A percentile compares a stretch with the other conserved stretches of the same genome.
Conservation (phyloP, 2,888 invertebrate species). For the Deilephila elpenor region DNA sequence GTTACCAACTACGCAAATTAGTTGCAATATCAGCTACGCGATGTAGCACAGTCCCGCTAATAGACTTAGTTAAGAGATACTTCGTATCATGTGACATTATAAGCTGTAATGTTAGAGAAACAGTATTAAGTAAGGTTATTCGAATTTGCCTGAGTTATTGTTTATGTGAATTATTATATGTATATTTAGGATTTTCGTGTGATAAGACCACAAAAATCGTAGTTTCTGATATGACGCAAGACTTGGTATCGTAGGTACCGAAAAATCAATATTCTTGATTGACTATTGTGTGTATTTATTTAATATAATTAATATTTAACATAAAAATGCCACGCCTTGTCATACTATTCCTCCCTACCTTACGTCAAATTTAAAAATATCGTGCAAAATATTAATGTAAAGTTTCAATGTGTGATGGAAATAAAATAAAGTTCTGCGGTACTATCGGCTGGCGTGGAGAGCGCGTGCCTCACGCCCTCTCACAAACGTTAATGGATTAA, state of each 20-base stretch:
- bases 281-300: too few species aligned
- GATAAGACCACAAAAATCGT: too few species aligned
- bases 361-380: not conserved
- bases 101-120: too few species aligned
- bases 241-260: too few species aligned
- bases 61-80: not conserved
- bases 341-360: not conserved
- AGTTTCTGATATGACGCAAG: too few species aligned
- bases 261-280: too few species aligned
- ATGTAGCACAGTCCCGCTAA: not conserved
- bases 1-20: conserved; percentile 2
- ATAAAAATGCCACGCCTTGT: not conserved
- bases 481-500: not conserved
- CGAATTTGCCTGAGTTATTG: too few species aligned
- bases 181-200: too few species aligned
- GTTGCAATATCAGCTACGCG: not conserved
- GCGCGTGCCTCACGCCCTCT: not conserved
- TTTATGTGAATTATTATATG: too few species aligned
- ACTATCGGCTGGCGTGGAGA: not conserved
- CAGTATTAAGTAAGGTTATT: too few species aligned
- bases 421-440: not conserved
- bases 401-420: not conserved
- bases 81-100: too few species aligned
- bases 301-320: too few species aligned
- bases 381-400: not conserved